Percentiles rank a stretch among this genome's conserved stretches.
Evolutionary conservation across 1,140 invertebrate genomes (phyloP).

Genomic region (Diorhabda carinulata): DNA sequence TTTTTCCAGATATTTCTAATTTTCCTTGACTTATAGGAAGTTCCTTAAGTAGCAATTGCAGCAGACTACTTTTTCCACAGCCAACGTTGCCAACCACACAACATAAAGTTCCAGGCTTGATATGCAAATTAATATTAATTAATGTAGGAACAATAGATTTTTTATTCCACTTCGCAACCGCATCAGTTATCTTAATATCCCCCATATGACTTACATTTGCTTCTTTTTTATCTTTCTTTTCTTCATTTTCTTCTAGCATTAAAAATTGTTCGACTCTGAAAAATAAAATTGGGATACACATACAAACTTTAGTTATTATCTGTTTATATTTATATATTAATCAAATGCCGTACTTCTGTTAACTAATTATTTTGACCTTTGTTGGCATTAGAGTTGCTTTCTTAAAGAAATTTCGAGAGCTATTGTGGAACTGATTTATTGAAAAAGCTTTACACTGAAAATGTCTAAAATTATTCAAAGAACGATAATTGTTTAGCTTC

Average conservation of each 20-base stretch:
- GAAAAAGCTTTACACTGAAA: too few species aligned
- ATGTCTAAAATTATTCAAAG: too few species aligned
- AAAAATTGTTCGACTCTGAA: conserved; percentile 55
- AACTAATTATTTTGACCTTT: too few species aligned
- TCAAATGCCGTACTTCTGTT: too few species aligned
- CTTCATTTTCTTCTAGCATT: conserved; percentile 52
- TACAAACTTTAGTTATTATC: too few species aligned
- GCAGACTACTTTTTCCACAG: conserved; percentile 73
- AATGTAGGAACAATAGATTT: conserved; percentile 58
- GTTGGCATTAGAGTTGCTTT: too few species aligned
- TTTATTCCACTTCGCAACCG: conserved; percentile 58
- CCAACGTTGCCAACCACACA: conserved; percentile 76
- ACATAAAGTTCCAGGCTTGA: conserved; percentile 62
- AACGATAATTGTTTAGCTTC: too few species aligned
- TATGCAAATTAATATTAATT: conserved; percentile 59
- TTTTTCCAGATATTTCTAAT: conserved; percentile 56
- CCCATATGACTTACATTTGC: conserved; percentile 16
- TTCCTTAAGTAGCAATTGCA: conserved; percentile 60
- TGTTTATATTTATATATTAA: too few species aligned
- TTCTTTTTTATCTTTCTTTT: background rate
- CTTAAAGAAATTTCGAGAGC: too few species aligned
- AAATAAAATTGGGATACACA: too few species aligned
- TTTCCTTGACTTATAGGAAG: conserved; percentile 58
- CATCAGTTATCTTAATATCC: conserved; percentile 51
- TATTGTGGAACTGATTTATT: too few species aligned